Evolutionary conservation across 23 tunicate species (phyloP).

Genomic region (Botrylloides violaceus): DNA sequence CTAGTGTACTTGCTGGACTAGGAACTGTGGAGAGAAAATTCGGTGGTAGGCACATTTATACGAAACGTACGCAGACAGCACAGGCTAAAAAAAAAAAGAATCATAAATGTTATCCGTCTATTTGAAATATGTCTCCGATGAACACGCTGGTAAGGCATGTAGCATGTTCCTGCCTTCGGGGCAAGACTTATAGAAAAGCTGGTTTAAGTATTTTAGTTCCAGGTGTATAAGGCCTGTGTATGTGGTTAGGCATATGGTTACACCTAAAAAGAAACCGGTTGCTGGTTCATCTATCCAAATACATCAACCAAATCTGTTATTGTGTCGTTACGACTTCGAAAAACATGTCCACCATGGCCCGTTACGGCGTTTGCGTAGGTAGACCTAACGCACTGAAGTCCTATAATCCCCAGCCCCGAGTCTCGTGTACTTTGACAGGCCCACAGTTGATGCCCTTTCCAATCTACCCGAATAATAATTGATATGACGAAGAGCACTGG

Average conservation of each 20-base stretch:
- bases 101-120: not conserved
- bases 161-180: not conserved
- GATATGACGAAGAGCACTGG: too few species aligned
- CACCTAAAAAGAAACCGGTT: not conserved
- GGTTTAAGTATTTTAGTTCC: not conserved
- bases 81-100: not conserved
- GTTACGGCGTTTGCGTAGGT: too few species aligned
- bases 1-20: not conserved
- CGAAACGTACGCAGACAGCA: not conserved
- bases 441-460: too few species aligned
- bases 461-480: too few species aligned
- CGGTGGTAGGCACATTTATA: not conserved
- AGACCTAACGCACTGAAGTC: too few species aligned
- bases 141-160: not conserved
- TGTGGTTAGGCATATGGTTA: not conserved
- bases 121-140: not conserved
- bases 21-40: not conserved
- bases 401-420: too few species aligned
- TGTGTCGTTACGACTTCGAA: too few species aligned
- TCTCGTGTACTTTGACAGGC: too few species aligned
- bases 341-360: too few species aligned
- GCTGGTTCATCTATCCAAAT: not conserved
- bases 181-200: not conserved
- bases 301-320: too few species aligned
- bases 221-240: not conserved